Evolutionary conservation across 2,113 vertebrate genomes (phyloP), one percentile per base, ranked within the genome.

Genomic region (Xiphophorus maculatus): DNA sequence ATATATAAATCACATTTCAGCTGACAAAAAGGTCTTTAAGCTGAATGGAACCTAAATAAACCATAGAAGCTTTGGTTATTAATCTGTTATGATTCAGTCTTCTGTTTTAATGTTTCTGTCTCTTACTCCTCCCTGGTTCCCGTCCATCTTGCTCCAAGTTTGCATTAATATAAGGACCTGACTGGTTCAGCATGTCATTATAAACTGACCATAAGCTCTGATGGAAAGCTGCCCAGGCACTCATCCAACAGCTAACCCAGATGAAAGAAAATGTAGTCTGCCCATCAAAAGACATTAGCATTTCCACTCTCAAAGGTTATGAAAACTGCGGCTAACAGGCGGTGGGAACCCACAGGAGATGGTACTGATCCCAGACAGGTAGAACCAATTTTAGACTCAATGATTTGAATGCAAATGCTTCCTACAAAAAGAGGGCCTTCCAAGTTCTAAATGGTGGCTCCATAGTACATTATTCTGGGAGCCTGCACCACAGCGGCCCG

Each of bases 361-460:
- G 80, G 84, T 86, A 77, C 87, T 66, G 80, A 84, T 93, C 92
- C 83, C 91, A 92, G 88, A 85, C 88, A 92, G 89, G 90, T 91
- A 89, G 87, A 93, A 91, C 89, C 93, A 93, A 94, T 94, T 92
- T 93, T 87, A 91, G 89, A 92, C 89, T 90, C 84, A 92, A 89
- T 92, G 91, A 94, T 94, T 93, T 92, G 90, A 92, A 94, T 93
- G 93, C 92, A 94, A 94, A 94, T 94, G 78, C 80, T 85, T 82
- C 70, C 84, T 29, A 87, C 88, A 88, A 89, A 92, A 82, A 83
- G 70, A 58, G 71, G 75, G 66, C 77, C 85, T 88, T 87, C 89
- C 80, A 79, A 82, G 86, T 87, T 85, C 58, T 51, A 63, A 90
- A 80, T 66, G 72, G 80, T 28, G 54, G 76, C 84, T 87, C 89